Conservation (phyloP, 2,888 invertebrate genomes). For the Hemithea aestivaria region DNA sequence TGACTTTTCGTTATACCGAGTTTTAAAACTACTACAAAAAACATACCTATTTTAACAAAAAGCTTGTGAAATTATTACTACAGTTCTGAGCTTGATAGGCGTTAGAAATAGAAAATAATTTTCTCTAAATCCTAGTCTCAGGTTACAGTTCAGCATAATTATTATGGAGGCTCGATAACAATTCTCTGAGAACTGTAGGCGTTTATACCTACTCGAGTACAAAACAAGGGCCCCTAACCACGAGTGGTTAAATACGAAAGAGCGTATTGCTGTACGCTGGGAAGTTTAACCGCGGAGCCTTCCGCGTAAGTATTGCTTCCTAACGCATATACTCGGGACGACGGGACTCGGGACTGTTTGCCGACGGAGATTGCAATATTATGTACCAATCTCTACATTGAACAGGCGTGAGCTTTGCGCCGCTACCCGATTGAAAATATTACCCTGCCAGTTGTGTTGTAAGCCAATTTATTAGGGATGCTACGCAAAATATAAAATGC, state of each 20-base stretch:
- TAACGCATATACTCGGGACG: constrained; percentile 51
- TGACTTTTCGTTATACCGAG: no score
- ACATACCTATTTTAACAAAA: no score
- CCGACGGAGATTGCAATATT: constrained; percentile 70
- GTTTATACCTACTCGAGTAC: constrained; percentile 10
- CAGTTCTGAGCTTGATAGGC: no score
- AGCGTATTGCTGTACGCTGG: constrained; percentile 62
- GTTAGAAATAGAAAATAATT: no score
- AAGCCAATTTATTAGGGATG: constrained; percentile 12
- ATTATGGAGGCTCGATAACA: background rate
- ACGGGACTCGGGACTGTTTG: constrained; percentile 49
- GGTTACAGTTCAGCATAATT: no score
- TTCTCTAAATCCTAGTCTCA: no score
- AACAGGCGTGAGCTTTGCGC: constrained; percentile 44
- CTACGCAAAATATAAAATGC: no score
- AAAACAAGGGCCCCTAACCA: constrained; percentile 46
- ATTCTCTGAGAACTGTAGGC: constrained; percentile 8
- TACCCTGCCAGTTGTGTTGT: constrained; percentile 38
- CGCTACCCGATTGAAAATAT: constrained; percentile 56
- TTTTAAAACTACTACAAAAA: no score
- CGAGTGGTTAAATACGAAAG: constrained; percentile 66
- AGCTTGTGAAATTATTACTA: no score
- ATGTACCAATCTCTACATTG: constrained; percentile 63
- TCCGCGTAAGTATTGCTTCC: constrained; percentile 58
- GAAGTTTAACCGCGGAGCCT: constrained; percentile 62